A percentile compares a stretch with the other conserved stretches of the same genome.
Evolutionary conservation across 2,113 vertebrate species (phyloP).

Genomic region (Ovis aries): ARS-UI_Ramb_v3.0 NC_056054.1:274650001-274650500

Average conservation of each 20-base stretch:
- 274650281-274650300: background rate
- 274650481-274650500: background rate
- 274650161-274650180: background rate
- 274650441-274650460: background rate
- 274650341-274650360: background rate
- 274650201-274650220: background rate
- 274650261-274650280: background rate
- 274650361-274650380: background rate
- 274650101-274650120: background rate
- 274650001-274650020: background rate
- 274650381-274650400: background rate
- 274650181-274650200: background rate
- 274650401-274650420: background rate
- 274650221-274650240: background rate
- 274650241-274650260: background rate
- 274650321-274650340: background rate
- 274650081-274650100: too few relatives aligned
- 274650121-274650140: background rate
- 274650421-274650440: background rate
- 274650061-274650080: too few relatives aligned
- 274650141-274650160: background rate
- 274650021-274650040: background rate
- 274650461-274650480: background rate
- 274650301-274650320: background rate
- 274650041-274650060: too few relatives aligned